A percentile compares a stretch with the other conserved stretches of the same genome.
phyloP scores from a whole-genome alignment of 1,140 invertebrate genomes.

The Anastrepha obliqua region DNA sequence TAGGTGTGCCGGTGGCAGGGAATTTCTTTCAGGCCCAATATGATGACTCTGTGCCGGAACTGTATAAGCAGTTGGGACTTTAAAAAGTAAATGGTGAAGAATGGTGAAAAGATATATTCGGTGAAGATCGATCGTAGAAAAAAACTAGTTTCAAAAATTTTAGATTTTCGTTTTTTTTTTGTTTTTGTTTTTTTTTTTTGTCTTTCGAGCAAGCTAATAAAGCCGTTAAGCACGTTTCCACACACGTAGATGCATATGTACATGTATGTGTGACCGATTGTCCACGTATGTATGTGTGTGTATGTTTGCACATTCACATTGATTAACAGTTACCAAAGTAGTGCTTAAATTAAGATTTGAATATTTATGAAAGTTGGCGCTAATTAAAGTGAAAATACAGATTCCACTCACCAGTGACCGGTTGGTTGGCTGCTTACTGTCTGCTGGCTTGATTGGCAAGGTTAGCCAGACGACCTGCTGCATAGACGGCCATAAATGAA shows the following conservation, averaged over 20 bases:
- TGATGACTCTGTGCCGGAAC: conserved; percentile 91
- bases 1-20: conserved; percentile 88
- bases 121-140: neutral
- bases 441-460: neutral
- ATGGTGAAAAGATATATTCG: neutral
- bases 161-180: neutral
- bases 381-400: conserved; percentile 35
- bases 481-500: neutral
- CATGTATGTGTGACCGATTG: neutral
- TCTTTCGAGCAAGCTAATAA: neutral
- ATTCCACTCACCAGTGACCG: neutral
- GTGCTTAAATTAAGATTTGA: conserved; percentile 46
- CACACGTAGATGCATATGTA: neutral
- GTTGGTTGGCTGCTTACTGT: neutral
- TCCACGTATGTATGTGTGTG: neutral
- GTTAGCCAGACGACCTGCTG: conserved; percentile 4
- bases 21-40: conserved; percentile 93
- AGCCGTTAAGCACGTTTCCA: neutral
- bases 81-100: neutral
- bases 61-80: conserved; percentile 55
- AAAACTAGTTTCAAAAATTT: neutral
- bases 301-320: conserved; percentile 28
- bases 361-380: conserved; percentile 32
- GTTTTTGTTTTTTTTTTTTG: neutral
- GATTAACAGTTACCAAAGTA: conserved; percentile 23